Conservation (phyloP, 2,113 vertebrate species). For the human region GRCh38 chr4:151471001-151471500, state of each 20-base stretch:
- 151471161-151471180: not conserved
- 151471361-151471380: not conserved
- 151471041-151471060: not conserved
- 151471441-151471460: not conserved
- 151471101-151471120: not conserved
- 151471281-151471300: not conserved
- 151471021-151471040: not conserved
- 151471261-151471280: not conserved
- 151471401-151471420: not conserved
- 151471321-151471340: not conserved
- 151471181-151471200: not conserved
- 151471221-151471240: not conserved
- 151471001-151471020: not conserved
- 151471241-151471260: not conserved
- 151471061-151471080: not conserved
- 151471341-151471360: not conserved
- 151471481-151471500: no score
- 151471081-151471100: not conserved
- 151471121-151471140: no score
- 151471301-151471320: not conserved
- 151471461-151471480: not conserved
- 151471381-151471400: not conserved
- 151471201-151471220: not conserved
- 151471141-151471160: fast-evolving
- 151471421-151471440: not conserved